phyloP scores from a whole-genome alignment of 2,113 vertebrate species.

The Polypterus senegalus region DNA sequence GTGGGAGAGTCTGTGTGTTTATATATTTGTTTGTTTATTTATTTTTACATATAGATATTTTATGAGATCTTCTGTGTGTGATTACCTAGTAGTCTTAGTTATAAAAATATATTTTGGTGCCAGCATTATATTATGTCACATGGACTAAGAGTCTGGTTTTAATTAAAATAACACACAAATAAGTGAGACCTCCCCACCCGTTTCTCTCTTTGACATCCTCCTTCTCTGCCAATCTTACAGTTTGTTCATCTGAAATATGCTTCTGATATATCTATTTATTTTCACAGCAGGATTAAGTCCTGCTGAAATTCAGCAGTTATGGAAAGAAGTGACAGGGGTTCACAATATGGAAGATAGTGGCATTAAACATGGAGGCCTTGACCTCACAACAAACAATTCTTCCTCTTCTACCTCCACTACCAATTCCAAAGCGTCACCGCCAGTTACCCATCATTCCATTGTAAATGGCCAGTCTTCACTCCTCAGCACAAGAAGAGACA shows the following conservation, averaged over 20 bases:
- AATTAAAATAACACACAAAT: too few species aligned
- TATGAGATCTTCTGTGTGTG: too few species aligned
- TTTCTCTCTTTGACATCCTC: slow-evolving; percentile 15
- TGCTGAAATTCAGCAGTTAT: slow-evolving; percentile 95
- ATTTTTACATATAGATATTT: too few species aligned
- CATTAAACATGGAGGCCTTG: slow-evolving; percentile 80
- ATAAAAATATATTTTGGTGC: too few species aligned
- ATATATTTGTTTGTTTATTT: too few species aligned
- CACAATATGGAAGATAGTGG: slow-evolving; percentile 80
- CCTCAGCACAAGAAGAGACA: slow-evolving; percentile 87
- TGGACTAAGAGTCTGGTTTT: too few species aligned
- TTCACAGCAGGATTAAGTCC: slow-evolving; percentile 86
- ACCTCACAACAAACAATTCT: slow-evolving; percentile 92
- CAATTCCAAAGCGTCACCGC: slow-evolving; percentile 94
- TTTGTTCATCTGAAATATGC: slow-evolving; percentile 2
- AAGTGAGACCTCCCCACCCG: slow-evolving; percentile 1
- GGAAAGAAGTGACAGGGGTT: slow-evolving; percentile 91
- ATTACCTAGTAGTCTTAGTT: too few species aligned
- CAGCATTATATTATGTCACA: too few species aligned
- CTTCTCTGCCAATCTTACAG: slow-evolving; percentile 21
- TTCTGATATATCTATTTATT: slow-evolving; percentile 31
- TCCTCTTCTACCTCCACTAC: slow-evolving; percentile 96
- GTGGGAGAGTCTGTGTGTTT: too few species aligned
- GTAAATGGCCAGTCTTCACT: slow-evolving; percentile 95
- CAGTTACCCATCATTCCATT: slow-evolving; percentile 90